Conservation (phyloP, 2,888 invertebrate species). For the Brachyptera putata region DNA sequence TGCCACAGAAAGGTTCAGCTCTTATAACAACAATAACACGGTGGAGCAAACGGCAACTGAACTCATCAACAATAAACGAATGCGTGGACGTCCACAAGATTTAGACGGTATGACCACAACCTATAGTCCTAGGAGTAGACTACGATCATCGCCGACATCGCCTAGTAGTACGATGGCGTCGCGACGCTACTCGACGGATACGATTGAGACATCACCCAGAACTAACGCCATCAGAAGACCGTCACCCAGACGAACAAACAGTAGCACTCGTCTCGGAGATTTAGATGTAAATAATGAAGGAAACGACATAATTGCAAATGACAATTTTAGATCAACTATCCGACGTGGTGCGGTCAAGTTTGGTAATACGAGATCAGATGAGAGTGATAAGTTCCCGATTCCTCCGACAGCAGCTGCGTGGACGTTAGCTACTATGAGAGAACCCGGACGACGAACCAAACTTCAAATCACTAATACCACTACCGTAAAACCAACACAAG, state of each 20-base stretch:
- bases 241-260: not conserved
- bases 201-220: not conserved
- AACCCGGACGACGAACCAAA: constrained; percentile 37
- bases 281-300: constrained; percentile 18
- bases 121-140: not conserved
- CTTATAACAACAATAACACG: constrained; percentile 17
- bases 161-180: not conserved
- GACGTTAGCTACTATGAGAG: constrained; percentile 50
- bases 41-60: constrained; percentile 10
- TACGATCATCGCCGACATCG: not conserved
- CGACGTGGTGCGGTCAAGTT: not conserved
- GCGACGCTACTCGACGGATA: not conserved
- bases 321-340: not conserved
- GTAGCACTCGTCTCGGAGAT: not conserved
- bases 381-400: constrained; percentile 39
- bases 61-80: not conserved
- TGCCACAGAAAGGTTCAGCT: not conserved
- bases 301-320: constrained; percentile 13
- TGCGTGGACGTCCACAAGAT: not conserved
- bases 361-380: not conserved
- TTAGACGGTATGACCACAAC: not conserved
- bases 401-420: constrained; percentile 52
- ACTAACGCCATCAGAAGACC: not conserved
- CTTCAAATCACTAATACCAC: constrained; percentile 18
- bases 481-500: constrained; percentile 34